Evolutionary conservation across 2,888 invertebrate species (phyloP), one percentile per base, ranked within the genome.

Genomic region (Ennomos fuscantarius): DNA sequence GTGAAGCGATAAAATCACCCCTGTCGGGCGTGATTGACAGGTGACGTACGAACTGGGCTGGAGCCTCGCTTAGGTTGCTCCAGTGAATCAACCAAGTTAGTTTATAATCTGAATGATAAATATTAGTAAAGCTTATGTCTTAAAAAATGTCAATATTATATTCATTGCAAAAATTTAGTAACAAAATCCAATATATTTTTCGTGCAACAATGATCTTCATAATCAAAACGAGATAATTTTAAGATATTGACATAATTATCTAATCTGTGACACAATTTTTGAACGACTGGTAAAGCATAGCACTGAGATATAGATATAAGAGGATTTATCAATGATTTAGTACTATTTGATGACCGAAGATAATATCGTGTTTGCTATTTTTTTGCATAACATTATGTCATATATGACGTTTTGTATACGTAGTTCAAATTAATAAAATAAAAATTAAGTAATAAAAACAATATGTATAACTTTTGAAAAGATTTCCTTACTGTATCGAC

Each of bases 1-100:
- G 37, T 49, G 10, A 10, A 41, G 34, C 34, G 32, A 49, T 34
- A 15, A 50, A 43, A 60, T 62, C 55, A 58, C 55, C 55, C 62
- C 49, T 36, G 10, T 0, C 9, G 41, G 13, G 52, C 62, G 63
- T 63, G 63, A 58, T 48, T 52, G 47, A 24, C 13, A 43, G 36
- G 57, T 49, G 41, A 49, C 50, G 36, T 36, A 46, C 34, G 36
- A 37, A 32, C 46, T 58, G 53, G 58, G 50, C 55, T 55, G 42
- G 49, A 60, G 60, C 58, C 53, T 55, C 33, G 41, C 43, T 55
- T 36, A 48, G 34, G 48, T 45, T 35, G 42, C 52, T 52, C 53
- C 58, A 61, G 53, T 64, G 47, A 52, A 36, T 34, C 50, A 46
- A 15, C 24, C 50, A 50, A 50, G 42, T 42, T 5, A 15, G 32